Evolutionary conservation across 37 sponge, comb jelly and placozoan genomes (phyloP).

Genomic region (Theonella swinhoei): DNA sequence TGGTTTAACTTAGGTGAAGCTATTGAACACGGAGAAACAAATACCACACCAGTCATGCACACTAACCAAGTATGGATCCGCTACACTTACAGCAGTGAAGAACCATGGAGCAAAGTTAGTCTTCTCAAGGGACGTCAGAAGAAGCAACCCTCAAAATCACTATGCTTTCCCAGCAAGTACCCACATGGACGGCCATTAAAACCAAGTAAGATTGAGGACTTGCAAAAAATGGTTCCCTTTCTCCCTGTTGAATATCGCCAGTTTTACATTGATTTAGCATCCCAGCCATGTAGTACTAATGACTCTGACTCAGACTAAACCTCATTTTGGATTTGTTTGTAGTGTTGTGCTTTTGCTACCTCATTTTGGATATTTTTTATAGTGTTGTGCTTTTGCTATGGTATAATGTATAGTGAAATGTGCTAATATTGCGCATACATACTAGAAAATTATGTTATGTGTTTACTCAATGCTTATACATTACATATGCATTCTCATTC

Average conservation of each 20-base stretch:
- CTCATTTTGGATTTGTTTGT: no score
- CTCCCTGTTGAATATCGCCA: constrained; percentile 5
- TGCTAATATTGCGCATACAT: no score
- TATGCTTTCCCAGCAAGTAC: constrained; percentile 17
- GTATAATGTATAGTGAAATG: no score
- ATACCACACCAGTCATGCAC: constrained; percentile 15
- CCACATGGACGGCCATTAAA: constrained; percentile 45
- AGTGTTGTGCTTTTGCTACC: no score
- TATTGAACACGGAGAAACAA: constrained; percentile 18
- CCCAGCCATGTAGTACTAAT: no score
- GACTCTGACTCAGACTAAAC: no score
- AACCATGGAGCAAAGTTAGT: constrained; percentile 44
- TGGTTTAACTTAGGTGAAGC: constrained; percentile 49
- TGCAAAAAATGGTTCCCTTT: constrained; percentile 48
- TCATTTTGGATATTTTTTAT: no score
- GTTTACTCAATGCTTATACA: no score
- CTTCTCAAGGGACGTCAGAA: constrained; percentile 49
- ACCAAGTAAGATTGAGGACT: constrained; percentile 43
- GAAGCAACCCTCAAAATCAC: constrained; percentile 16
- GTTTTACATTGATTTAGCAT: constrained; percentile 1
- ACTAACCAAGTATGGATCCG: constrained; percentile 41
- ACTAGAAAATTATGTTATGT: no score
- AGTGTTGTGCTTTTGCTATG: no score
- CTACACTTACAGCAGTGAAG: constrained; percentile 14
- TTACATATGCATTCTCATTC: no score